Evolutionary conservation across 1,140 invertebrate species (phyloP).

Genomic region (Drosophila kanapiae): DNA sequence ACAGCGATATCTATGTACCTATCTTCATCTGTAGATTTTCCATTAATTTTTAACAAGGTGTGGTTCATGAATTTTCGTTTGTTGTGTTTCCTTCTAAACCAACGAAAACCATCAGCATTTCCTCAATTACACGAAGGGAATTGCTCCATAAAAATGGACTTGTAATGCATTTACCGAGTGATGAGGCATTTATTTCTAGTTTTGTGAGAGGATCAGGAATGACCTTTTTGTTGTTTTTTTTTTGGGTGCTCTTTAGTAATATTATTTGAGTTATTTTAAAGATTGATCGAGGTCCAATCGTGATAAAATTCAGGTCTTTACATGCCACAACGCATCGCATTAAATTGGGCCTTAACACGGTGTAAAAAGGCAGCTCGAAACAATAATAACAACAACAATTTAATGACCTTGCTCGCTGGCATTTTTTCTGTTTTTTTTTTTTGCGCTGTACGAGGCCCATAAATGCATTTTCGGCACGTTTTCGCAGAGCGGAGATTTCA

Average conservation of each 20-base stretch:
- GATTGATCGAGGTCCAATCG: conserved; percentile 14
- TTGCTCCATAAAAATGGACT: conserved; percentile 38
- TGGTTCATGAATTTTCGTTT: conserved; percentile 24
- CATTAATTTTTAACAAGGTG: conserved; percentile 30
- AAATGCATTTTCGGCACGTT: conserved; percentile 59
- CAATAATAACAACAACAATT: conserved; percentile 31
- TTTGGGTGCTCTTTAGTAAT: conserved; percentile 1
- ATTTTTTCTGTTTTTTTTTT: conserved; percentile 18
- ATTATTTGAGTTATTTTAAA: conserved; percentile 9
- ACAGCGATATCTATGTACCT: background rate
- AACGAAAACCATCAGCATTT: conserved; percentile 33
- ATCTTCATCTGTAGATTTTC: conserved; percentile 25
- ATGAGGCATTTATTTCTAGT: conserved; percentile 29
- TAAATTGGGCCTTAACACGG: conserved; percentile 13
- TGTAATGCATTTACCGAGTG: conserved; percentile 33
- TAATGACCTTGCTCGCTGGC: conserved; percentile 47
- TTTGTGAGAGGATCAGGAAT: background rate
- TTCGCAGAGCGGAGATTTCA: conserved; percentile 57
- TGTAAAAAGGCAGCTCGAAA: conserved; percentile 15
- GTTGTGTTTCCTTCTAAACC: conserved; percentile 31
- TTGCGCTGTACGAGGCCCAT: conserved; percentile 17
- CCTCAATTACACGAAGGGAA: conserved; percentile 40
- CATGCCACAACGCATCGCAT: conserved; percentile 10
- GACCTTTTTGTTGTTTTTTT: conserved; percentile 1
- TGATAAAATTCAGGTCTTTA: conserved; percentile 24